These are phyloP conservation scores for Leucania comma DNA, from an alignment of 2,888 invertebrate species.

Conservation along the genomic window DNA sequence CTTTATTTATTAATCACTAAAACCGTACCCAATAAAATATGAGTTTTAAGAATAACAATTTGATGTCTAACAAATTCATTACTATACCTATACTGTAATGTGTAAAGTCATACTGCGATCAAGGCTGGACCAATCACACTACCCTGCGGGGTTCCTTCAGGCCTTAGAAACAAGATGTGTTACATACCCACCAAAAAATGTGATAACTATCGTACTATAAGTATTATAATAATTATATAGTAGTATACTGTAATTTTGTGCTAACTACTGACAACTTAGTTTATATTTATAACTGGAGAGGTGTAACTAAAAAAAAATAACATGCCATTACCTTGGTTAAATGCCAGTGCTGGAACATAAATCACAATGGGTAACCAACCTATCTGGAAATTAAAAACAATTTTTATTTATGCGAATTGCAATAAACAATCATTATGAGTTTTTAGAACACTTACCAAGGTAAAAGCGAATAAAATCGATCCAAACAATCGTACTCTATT, in stretches of 20 bases:
- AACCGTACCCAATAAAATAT: not conserved
- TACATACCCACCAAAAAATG: too few species aligned
- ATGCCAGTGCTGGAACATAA: constrained; percentile 94
- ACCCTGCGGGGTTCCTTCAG: constrained; percentile 11
- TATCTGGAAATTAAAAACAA: constrained; percentile 88
- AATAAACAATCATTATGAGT: not conserved
- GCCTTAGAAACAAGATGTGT: too few species aligned
- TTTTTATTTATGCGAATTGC: not conserved
- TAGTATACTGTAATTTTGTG: not conserved
- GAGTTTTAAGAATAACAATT: not conserved
- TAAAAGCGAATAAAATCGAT: constrained; percentile 92
- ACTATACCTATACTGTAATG: not conserved
- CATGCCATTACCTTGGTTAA: constrained; percentile 93
- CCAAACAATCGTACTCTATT: constrained; percentile 93
- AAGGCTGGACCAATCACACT: not conserved
- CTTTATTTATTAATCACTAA: not conserved
- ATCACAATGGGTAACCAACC: constrained; percentile 95
- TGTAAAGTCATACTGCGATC: too few species aligned
- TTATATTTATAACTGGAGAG: not conserved
- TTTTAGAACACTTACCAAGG: constrained; percentile 90
- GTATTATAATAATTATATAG: too few species aligned
- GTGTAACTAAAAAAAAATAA: not conserved
- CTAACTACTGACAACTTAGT: not conserved
- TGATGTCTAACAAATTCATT: not conserved
- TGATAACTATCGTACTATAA: too few species aligned